Evolutionary conservation across 2,113 vertebrate genomes (phyloP).

Genomic region (Pteronura brasiliensis): DNA sequence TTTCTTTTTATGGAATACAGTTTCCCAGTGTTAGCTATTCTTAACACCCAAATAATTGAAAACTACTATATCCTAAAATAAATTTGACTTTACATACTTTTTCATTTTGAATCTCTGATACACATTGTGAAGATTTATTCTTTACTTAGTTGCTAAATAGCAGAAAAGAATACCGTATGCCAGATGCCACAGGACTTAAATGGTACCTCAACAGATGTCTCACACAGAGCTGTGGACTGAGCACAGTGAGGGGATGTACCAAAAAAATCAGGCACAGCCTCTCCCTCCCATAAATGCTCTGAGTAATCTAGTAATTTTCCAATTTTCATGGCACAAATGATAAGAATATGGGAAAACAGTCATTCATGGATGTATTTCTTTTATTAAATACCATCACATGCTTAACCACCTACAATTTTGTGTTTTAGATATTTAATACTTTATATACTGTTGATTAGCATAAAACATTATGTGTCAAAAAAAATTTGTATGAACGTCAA

Average conservation of each 20-base stretch:
- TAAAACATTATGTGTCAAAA: constrained; percentile 10
- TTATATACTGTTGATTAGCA: neutral
- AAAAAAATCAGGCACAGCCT: neutral
- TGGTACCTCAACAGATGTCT: constrained; percentile 44
- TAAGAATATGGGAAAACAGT: neutral
- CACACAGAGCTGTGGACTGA: neutral
- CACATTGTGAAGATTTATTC: constrained; percentile 22
- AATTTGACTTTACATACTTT: neutral
- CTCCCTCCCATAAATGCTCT: constrained; percentile 1
- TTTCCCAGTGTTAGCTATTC: neutral
- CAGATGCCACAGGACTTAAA: constrained; percentile 42
- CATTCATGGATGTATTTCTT: neutral
- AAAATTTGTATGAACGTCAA: neutral
- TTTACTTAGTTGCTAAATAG: constrained; percentile 8
- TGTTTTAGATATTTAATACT: neutral
- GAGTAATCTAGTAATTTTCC: constrained; percentile 65
- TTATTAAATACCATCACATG: neutral
- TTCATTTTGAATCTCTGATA: neutral
- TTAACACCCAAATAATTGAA: neutral
- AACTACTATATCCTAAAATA: neutral
- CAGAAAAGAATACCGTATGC: constrained; percentile 40
- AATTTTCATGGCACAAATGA: neutral
- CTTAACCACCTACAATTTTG: neutral
- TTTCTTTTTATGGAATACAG: neutral
- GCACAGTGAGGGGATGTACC: neutral